Base-by-base conservation (phyloP, 1,140 invertebrate species). In the Steinernema khuongi region DNA sequence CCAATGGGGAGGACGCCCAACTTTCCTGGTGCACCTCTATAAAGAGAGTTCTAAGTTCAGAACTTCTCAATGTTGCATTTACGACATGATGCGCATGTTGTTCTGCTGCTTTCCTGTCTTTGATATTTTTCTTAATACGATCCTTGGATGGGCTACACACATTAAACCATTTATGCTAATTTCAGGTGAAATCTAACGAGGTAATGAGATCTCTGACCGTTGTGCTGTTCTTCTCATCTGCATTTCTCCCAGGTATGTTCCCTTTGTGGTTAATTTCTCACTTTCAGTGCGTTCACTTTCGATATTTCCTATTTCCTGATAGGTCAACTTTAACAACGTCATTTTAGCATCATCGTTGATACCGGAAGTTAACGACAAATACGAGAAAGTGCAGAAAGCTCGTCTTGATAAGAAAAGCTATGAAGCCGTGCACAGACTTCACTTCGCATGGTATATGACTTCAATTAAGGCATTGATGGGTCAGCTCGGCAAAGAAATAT, bases 401-500 rank as follows among this genome's bases (percentile, higher is more conserved):
- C 50, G 50, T 11, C 26, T 60, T 7, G 50, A 60, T 26, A 60
- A 60, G 22, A 26, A 60, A 11, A 26, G 50, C 50, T 60, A 60
- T 60, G 50, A 60, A 60, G 50, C 50, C 4, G 50, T 60, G 11
- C 7, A 60, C 14, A 7, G 50, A 22, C 50, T 60, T 17, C 50
- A 60, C 19, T 60, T 60, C 19, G 7, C 50, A 60, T 60, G 50
- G 50, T 60, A 60, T 26, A 60, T 60, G 50, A 60, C 50, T 22
- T 60, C 50, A 11, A 60, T 60, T 22, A 60, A 60, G 22, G 50
- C 50, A 4, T 26, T 60, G 11, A 60, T 60, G 50, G 50, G 50
- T 22, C 50, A 60, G 22, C 50, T 60, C 14, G 50, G 50, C 50
- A 60, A 60, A 60, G 50, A 60, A 60, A 26, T 60, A 14, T 60